A percentile compares a stretch with the other conserved stretches of the same genome.
Conservation (phyloP, 2,113 vertebrate genomes). For the Collichthys lucidus region DNA sequence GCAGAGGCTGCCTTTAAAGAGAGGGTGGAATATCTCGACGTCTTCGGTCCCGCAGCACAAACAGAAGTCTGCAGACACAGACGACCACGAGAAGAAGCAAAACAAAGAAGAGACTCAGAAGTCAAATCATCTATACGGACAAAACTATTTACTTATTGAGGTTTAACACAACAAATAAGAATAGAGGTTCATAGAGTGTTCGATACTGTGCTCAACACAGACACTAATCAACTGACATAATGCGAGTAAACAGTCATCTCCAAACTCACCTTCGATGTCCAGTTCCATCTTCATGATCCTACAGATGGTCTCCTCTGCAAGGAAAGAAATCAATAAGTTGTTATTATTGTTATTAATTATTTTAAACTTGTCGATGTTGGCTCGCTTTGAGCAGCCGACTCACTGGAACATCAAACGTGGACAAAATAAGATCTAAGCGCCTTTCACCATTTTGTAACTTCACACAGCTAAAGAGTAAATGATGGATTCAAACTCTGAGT, state of each 20-base stretch:
- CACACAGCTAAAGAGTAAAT: no score
- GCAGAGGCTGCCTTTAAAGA: constrained; percentile 94
- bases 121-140: background rate
- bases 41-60: constrained; percentile 89
- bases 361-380: background rate
- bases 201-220: background rate
- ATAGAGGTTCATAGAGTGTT: background rate
- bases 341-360: background rate
- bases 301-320: constrained; percentile 85
- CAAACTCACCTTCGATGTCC: constrained; percentile 88
- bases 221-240: background rate
- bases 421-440: no score
- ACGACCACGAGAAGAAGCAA: background rate
- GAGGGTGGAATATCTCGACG: constrained; percentile 87
- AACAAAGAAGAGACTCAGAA: no score
- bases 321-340: background rate
- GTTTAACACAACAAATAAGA: background rate
- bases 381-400: background rate
- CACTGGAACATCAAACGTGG: no score
- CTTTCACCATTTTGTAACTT: no score
- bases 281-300: constrained; percentile 79
- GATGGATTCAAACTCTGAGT: no score
- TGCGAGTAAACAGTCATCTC: background rate
- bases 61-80: constrained; percentile 86
- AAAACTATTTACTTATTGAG: background rate